Evolutionary conservation across 2,797 vertebrate species (phyloP), one percentile per base, ranked within the genome.

Genomic region (Scolopax rusticola): DNA sequence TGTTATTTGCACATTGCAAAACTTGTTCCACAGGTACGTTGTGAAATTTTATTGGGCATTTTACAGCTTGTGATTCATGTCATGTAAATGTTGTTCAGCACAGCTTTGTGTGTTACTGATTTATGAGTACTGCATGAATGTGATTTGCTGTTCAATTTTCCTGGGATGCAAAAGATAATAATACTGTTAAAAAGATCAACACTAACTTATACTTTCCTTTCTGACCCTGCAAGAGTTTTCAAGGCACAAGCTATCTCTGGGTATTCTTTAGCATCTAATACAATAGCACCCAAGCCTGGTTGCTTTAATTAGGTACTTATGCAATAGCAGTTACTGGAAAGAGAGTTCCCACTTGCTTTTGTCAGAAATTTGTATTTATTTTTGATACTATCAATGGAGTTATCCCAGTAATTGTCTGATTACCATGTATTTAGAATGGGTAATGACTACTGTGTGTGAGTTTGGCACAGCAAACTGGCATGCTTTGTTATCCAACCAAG

Each of bases 1-100:
- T 88, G 83, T 90, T 97, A 89, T 94, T 97, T 96, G 82, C 87
- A 94, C 93, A 91, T 95, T 97, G 92, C 95, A 96, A 94, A 95
- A 94, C 95, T 81, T 91, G 93, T 96, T 96, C 92, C 85, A 78
- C 92, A 95, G 93, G 93, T 96, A 91, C 57, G 86, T 95, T 97
- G 95, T 95, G 96, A 97, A 95, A 95, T 94, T 95, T 96, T 96
- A 93, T 91, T 92, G 77, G 92, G 71, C 93, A 75, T 92, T 87
- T 96, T 96, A 87, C 89, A 95, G 93, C 92, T 96, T 79, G 76
- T 94, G 94, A 94, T 87, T 97, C 91, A 94, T 93, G 93, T 85
- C 15, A 25, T 92, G 81, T 81, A 85, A 85, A 92, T 84, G 84
- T 61, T 84, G 65, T 79, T 85, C 87, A 84, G 38, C 17, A 89